These are phyloP conservation scores for Onthophagus taurus DNA, from an alignment of 1,140 invertebrate genomes.

Conservation along the genomic window DNA sequence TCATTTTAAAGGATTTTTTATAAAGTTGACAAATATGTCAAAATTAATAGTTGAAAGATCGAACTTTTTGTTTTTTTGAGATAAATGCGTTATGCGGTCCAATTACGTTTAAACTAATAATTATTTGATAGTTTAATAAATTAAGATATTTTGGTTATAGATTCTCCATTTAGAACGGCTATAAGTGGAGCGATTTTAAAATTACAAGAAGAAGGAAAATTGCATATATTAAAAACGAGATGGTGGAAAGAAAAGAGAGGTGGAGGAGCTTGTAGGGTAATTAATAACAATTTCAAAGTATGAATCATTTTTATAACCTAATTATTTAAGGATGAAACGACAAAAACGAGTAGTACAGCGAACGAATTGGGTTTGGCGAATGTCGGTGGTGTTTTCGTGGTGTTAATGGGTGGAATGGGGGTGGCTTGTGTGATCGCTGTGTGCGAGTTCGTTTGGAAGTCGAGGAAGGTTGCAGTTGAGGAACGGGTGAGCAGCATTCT, in stretches of 20 bases:
- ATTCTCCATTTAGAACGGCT: slow-evolving; percentile 76
- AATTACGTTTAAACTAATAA: not conserved
- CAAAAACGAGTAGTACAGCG: slow-evolving; percentile 73
- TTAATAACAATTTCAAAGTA: slow-evolving; percentile 21
- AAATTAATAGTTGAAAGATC: too few species aligned
- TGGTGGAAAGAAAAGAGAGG: slow-evolving; percentile 93
- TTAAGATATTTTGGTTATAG: too few species aligned
- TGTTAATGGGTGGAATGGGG: slow-evolving; percentile 83
- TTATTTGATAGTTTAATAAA: too few species aligned
- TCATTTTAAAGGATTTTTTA: too few species aligned
- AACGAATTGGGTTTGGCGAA: slow-evolving; percentile 83
- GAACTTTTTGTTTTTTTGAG: too few species aligned
- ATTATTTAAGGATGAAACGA: slow-evolving; percentile 61
- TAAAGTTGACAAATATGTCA: too few species aligned
- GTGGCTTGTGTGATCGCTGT: slow-evolving; percentile 81
- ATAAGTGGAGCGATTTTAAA: slow-evolving; percentile 83
- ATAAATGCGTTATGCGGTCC: too few species aligned
- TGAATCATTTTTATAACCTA: not conserved
- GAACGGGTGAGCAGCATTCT: slow-evolving; percentile 64
- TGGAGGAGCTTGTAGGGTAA: slow-evolving; percentile 70
- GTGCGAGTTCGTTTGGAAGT: slow-evolving; percentile 90
- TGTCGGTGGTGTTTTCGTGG: slow-evolving; percentile 92
- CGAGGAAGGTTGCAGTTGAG: slow-evolving; percentile 80
- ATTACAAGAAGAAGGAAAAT: slow-evolving; percentile 85
- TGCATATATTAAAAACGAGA: slow-evolving; percentile 85